Evolutionary conservation across 2,113 vertebrate species (phyloP).

Genomic region (Cynopterus brachyotis): DNA sequence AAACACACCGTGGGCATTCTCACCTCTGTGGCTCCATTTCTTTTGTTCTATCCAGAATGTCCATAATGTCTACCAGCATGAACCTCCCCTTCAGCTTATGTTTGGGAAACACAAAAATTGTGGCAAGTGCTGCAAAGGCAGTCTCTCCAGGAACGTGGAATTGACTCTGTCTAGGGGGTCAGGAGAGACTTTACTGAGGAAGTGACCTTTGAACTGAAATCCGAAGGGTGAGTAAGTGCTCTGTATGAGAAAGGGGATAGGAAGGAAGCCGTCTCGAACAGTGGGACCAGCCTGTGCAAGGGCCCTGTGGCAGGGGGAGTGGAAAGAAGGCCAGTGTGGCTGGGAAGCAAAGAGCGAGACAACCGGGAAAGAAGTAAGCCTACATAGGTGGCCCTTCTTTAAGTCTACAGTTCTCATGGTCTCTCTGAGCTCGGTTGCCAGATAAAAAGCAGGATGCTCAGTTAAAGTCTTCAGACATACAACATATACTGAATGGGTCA

Average conservation of each 20-base stretch:
- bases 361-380: neutral
- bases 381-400: neutral
- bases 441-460: neutral
- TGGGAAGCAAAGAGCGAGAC: neutral
- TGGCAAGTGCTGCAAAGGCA: neutral
- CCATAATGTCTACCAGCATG: neutral
- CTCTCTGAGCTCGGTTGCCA: neutral
- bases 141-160: neutral
- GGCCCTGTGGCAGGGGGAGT: neutral
- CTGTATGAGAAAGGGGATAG: neutral
- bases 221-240: neutral
- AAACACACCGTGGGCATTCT: neutral
- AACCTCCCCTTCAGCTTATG: neutral
- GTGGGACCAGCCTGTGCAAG: neutral
- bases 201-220: neutral
- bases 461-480: neutral
- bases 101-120: neutral
- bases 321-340: too few species aligned
- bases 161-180: neutral
- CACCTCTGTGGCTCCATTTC: neutral
- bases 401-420: neutral
- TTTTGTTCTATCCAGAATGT: neutral
- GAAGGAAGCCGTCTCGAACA: neutral
- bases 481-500: neutral
- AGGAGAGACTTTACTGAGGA: neutral